These are phyloP conservation scores for Zoanthus sociatus DNA, from an alignment of 92 coral and sea anemone genomes.

Conservation along the genomic window DNA sequence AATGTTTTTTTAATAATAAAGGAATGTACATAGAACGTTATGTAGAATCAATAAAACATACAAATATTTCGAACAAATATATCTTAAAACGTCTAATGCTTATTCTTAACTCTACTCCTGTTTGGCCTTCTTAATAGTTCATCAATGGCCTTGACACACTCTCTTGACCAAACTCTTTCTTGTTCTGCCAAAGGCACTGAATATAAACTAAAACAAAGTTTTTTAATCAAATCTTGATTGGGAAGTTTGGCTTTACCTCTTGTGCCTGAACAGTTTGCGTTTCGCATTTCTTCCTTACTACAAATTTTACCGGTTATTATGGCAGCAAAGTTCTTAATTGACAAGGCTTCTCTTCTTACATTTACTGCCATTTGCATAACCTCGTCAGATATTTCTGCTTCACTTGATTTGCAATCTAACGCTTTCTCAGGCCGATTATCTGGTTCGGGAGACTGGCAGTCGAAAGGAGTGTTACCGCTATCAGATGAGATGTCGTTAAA, in stretches of 20 bases:
- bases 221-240: neutral
- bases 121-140: neutral
- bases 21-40: no score
- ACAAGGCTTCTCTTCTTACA: neutral
- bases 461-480: no score
- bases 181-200: neutral
- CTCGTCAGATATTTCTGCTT: neutral
- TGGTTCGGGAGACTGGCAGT: no score
- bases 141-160: neutral
- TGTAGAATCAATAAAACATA: no score
- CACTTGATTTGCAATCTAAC: no score
- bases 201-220: neutral
- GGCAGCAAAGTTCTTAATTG: neutral
- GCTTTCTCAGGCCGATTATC: no score
- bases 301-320: neutral
- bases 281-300: neutral
- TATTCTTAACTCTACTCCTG: neutral
- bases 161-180: neutral
- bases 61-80: no score
- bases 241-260: neutral
- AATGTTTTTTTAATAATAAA: no score
- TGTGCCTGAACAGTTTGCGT: slow-evolving; percentile 6
- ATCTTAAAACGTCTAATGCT: neutral
- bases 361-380: neutral
- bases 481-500: no score